Evolutionary conservation across 2,797 vertebrate species (phyloP), one percentile per base, ranked within the genome.

Genomic region (Knipowitschia caucasica): DNA sequence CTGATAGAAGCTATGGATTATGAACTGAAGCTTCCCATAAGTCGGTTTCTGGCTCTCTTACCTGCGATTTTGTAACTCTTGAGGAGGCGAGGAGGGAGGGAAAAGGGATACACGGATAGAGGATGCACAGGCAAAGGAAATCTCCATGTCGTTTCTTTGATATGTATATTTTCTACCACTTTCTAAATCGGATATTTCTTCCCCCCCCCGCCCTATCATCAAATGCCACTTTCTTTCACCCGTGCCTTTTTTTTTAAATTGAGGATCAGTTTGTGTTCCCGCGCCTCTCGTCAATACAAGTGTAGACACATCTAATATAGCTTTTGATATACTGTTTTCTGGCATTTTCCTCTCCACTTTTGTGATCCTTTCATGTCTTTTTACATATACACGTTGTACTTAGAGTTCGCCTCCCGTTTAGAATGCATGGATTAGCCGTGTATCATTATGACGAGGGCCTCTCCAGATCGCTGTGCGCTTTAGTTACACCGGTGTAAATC

Each of bases 1-100:
- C 83, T 86, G 85, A 89, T 88, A 84, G 77, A 84, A 89, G 77
- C 78, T 85, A 80, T 89, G 86, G 89, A 89, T 90, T 90, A 90
- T 77, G 75, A 88, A 79, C 59, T 68, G 76, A 75, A 67, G 56
- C 73, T 77, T 74, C 75, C 78, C 78, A 35, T 89, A 88, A 88
- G 81, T 82, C 81, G 82, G 71, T 83, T 85, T 76, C 79, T 86
- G 84, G 83, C 84, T 85, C 82, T 82, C 78, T 84, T 82, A 89
- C 83, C 83, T 85, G 78, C 70, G 78, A 75, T 75, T 86, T 75
- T 86, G 70, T 63, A 80, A 74, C 68, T 75, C 68, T 35, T 44
- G 7, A 31, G 59, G 69, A 50, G 23, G 43, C 34, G 21, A 20
- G 36, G 34, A 43, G 30, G 33, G n/a, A 69, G 26, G 44, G 26